Percentiles rank a stretch among this genome's conserved stretches.
These are phyloP conservation scores for Melanerpes aurifrons DNA, from an alignment of 2,113 vertebrate species.

Conservation along the genomic window DNA sequence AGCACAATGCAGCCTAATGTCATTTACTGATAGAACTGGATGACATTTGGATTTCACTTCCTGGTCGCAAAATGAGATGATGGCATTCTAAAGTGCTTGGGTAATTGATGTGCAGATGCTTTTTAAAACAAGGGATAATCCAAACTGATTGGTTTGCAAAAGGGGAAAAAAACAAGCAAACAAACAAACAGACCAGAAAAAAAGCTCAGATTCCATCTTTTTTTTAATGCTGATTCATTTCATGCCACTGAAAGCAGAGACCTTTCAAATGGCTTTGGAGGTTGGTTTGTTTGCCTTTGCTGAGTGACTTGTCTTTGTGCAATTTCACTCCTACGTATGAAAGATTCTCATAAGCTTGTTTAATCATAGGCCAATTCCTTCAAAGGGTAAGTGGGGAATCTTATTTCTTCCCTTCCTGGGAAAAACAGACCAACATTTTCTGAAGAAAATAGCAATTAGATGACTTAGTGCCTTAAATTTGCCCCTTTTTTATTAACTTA, in stretches of 20 bases:
- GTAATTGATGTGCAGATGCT: background rate
- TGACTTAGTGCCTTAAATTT: background rate
- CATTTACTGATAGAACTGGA: constrained; percentile 5
- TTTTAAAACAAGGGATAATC: background rate
- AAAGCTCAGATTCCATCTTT: background rate
- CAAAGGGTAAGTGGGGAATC: constrained; percentile 57
- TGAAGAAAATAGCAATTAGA: background rate
- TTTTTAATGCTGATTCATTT: constrained; percentile 15
- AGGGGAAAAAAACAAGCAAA: background rate
- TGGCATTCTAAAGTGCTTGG: background rate
- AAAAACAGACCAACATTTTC: constrained; percentile 23
- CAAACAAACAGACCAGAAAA: background rate
- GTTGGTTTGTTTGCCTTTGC: background rate
- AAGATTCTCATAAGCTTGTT: constrained; percentile 50
- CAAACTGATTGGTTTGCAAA: background rate
- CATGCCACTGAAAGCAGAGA: background rate
- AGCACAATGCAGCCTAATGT: background rate
- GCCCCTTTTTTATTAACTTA: background rate
- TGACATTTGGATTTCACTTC: constrained; percentile 46
- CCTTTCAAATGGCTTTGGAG: background rate
- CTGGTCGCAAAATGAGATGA: constrained; percentile 38
- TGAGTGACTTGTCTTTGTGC: background rate
- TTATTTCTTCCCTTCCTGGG: constrained; percentile 38
- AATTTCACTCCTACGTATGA: background rate
- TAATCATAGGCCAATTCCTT: constrained; percentile 51